Evolutionary conservation across 1,140 invertebrate species (phyloP).

Genomic region (Glossosoma conforme): DNA sequence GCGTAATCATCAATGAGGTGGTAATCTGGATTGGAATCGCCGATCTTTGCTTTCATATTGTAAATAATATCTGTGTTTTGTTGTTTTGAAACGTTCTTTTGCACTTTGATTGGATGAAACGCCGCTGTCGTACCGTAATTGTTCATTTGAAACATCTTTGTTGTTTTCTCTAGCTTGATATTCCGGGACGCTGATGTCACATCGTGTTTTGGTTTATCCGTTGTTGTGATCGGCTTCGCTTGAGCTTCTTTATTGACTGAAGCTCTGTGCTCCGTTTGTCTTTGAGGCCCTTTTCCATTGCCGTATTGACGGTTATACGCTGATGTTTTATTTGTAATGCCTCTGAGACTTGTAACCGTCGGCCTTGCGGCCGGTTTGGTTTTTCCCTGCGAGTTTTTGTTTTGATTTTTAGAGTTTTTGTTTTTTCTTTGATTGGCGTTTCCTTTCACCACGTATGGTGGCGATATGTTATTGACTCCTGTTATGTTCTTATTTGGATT

Average conservation of each 20-base stretch:
- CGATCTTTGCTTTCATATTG: too few species aligned
- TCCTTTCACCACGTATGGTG: constrained; percentile 47
- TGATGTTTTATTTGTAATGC: constrained; percentile 34
- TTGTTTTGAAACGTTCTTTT: constrained; percentile 29
- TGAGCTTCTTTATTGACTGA: constrained; percentile 11
- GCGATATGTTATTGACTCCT: constrained; percentile 42
- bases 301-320: constrained; percentile 26
- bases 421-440: constrained; percentile 49
- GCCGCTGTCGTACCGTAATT: constrained; percentile 19
- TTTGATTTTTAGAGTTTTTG: constrained; percentile 53
- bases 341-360: constrained; percentile 41
- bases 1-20: constrained; percentile 42
- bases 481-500: constrained; percentile 31
- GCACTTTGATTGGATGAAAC: constrained; percentile 18
- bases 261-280: constrained; percentile 36
- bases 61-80: constrained; percentile 21
- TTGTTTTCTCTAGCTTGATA: constrained; percentile 29
- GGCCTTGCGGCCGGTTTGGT: constrained; percentile 37
- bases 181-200: constrained; percentile 19
- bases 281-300: constrained; percentile 33
- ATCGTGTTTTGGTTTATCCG: constrained; percentile 17
- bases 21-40: too few species aligned
- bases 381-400: constrained; percentile 49
- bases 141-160: constrained; percentile 23
- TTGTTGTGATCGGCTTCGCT: background rate